Conservation (phyloP, 2,888 invertebrate species). For the Brachypalpus laphriformis region DNA sequence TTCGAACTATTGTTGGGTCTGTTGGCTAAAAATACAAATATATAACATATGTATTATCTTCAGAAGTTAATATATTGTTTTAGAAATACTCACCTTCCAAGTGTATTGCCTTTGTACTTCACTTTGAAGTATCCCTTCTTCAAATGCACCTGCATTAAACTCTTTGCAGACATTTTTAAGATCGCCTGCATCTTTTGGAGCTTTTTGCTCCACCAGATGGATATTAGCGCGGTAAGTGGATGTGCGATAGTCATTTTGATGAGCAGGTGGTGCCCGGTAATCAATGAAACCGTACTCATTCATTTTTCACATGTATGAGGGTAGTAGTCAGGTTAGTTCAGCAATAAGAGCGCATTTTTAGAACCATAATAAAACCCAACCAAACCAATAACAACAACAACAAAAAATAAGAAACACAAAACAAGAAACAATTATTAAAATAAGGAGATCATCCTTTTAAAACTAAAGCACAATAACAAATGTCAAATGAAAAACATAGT, state of each 20-base stretch:
- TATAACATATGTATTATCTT: no score
- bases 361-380: no score
- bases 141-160: no score
- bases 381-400: no score
- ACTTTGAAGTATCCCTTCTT: not conserved
- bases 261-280: conserved; percentile 77
- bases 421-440: no score
- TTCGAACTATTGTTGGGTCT: not conserved
- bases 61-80: no score
- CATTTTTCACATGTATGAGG: conserved; percentile 64
- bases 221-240: conserved; percentile 79
- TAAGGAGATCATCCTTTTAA: no score
- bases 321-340: not conserved
- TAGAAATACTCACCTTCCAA: not conserved
- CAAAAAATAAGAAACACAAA: no score
- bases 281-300: conserved; percentile 78
- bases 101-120: conserved; percentile 15
- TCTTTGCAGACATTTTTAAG: not conserved
- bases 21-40: not conserved
- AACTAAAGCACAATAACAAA: not conserved
- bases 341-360: no score
- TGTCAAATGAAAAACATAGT: not conserved
- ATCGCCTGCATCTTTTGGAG: not conserved
- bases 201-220: conserved; percentile 74
- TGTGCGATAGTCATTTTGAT: conserved; percentile 79